These are phyloP conservation scores for Luffia ferchaultella DNA, from an alignment of 2,888 invertebrate genomes.

Conservation along the genomic window DNA sequence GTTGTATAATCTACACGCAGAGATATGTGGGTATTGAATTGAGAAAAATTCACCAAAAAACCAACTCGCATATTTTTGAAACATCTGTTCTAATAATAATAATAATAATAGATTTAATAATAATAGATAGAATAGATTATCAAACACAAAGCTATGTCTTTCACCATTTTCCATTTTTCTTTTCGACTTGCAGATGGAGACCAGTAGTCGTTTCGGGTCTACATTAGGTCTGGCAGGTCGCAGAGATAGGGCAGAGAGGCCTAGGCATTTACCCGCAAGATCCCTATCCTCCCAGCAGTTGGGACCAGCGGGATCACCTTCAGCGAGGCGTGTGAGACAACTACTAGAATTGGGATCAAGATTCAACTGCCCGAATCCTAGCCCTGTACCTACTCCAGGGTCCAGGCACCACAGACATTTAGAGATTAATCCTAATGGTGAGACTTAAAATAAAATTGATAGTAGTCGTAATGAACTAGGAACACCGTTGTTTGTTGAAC, in stretches of 20 bases:
- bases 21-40: too few species aligned
- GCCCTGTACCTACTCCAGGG: conserved; percentile 80
- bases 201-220: conserved; percentile 69
- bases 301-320: conserved; percentile 71
- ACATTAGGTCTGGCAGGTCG: conserved; percentile 62
- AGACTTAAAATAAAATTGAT: too few species aligned
- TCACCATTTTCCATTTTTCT: too few species aligned
- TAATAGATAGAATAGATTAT: too few species aligned
- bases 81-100: too few species aligned
- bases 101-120: too few species aligned
- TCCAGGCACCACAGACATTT: conserved; percentile 82
- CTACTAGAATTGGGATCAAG: conserved; percentile 74
- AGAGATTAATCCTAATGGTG: conserved; percentile 90
- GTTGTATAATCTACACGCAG: too few species aligned
- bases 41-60: too few species aligned
- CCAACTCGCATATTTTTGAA: too few species aligned
- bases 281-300: conserved; percentile 80
- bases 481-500: too few species aligned
- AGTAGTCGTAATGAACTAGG: too few species aligned
- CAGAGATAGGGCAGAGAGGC: conserved; percentile 64
- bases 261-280: conserved; percentile 73
- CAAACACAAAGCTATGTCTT: too few species aligned
- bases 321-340: conserved; percentile 82
- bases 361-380: conserved; percentile 71
- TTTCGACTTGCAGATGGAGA: conserved; percentile 63